phyloP scores from a whole-genome alignment of 2,888 invertebrate genomes.

The Drosophila leonis region DNA sequence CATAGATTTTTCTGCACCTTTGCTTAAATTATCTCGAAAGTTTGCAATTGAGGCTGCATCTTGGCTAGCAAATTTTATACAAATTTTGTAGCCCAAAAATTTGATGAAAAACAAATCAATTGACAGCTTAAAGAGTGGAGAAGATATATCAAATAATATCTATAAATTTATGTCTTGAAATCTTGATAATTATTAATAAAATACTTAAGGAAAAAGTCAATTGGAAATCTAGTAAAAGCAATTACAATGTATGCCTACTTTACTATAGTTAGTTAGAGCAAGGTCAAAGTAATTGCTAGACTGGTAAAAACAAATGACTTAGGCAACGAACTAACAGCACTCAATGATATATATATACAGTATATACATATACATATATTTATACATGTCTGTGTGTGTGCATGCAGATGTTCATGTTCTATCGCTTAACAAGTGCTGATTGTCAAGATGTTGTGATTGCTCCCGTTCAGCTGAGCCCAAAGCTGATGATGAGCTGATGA shows the following conservation, averaged over 20 bases:
- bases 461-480: constrained; percentile 41
- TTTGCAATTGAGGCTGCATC: too few species aligned
- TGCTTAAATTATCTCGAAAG: too few species aligned
- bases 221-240: background rate
- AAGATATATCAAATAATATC: too few species aligned
- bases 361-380: background rate
- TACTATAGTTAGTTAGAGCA: background rate
- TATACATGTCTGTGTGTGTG: too few species aligned
- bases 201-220: background rate
- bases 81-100: too few species aligned
- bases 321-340: constrained; percentile 44
- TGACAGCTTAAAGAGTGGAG: too few species aligned
- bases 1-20: too few species aligned
- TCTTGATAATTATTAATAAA: background rate
- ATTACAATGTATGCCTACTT: background rate
- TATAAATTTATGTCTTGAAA: background rate
- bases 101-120: too few species aligned
- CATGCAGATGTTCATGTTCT: constrained; percentile 24
- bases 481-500: constrained; percentile 39
- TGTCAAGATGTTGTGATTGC: constrained; percentile 56
- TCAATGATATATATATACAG: background rate
- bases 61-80: too few species aligned
- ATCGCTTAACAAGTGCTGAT: constrained; percentile 53
- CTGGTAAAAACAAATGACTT: constrained; percentile 43
- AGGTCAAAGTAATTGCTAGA: background rate